Base-by-base conservation (phyloP, 2,113 vertebrate genomes). In the Notarius lentiginosus region DNA sequence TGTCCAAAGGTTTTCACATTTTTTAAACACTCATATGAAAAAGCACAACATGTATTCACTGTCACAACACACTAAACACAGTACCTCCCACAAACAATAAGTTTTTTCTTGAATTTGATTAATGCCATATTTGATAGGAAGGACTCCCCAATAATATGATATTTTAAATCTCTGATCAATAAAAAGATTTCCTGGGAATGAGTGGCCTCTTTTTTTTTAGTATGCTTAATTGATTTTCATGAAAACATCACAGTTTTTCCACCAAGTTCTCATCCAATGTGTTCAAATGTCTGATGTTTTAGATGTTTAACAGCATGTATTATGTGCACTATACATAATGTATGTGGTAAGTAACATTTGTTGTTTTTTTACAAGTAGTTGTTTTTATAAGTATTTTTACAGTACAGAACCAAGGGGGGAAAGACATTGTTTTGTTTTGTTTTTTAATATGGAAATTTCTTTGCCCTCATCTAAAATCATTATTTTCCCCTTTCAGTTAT, bases 111-210 rank as follows among this genome's bases (percentile, higher is more conserved):
- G 91, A 93, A 95, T 95, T 96, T 96, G 95, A 92, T 83, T 83
- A 89, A 89, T 75, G 63, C 75, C 81, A 84, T 82, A 89, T 65
- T 86, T 80, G 80, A 89, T 82, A 87, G 84, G 56, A 88, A 82
- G 51, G 17, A 73, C 79, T 86, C 79, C 77, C 6, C 76, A 86
- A 41, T 79, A 85, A 81, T 79, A 93, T 95, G 93, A 94, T 82
- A 95, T 96, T 97, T 97, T 96, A 95, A 95, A 96, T 95, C 95
- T 94, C 90, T 95, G 96, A 96, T 96, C 95, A 97, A 97, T 97
- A 97, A 97, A 97, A 95, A 95, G 95, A 96, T 96, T 92, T 96
- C 95, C 95, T 95, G 96, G 95, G 96, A 96, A 95, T 94, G 94
- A 93, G 92, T 86, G 94, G 92, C 95, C 41, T 56, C 34, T 27